phyloP scores from a whole-genome alignment of 2,888 invertebrate genomes.

The Nematopogon swammerdamellus region DNA sequence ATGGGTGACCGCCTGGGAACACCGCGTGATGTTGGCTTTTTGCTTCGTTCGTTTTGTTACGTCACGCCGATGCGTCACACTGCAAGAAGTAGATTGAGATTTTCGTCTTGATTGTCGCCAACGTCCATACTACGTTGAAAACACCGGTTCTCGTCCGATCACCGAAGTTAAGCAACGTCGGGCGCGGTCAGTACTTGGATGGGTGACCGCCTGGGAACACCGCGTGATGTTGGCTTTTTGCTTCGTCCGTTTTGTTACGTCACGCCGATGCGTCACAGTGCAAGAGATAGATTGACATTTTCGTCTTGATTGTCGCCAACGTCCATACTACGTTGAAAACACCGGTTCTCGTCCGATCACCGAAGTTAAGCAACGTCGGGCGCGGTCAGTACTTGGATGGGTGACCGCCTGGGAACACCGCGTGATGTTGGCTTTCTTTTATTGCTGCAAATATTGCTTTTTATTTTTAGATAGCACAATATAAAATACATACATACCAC shows the following conservation, averaged over 20 bases:
- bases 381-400: conserved; percentile 15
- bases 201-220: conserved; percentile 17
- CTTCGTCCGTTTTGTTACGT: no score
- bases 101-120: no score
- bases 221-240: conserved; percentile 14
- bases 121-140: conserved; percentile 11
- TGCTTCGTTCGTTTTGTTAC: neutral
- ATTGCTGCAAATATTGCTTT: no score
- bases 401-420: conserved; percentile 16
- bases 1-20: conserved; percentile 3
- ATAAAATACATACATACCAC: no score
- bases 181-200: conserved; percentile 19
- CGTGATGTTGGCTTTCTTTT: conserved; percentile 14
- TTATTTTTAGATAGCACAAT: no score
- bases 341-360: no score
- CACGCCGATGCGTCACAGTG: no score
- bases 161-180: conserved; percentile 19
- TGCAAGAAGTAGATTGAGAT: no score
- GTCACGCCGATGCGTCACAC: no score
- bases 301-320: no score
- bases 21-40: neutral
- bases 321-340: no score
- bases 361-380: conserved; percentile 6
- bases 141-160: conserved; percentile 11
- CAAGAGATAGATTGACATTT: no score